Evolutionary conservation across 2,888 invertebrate species (phyloP).

Genomic region (Lottia gigantea): DNA sequence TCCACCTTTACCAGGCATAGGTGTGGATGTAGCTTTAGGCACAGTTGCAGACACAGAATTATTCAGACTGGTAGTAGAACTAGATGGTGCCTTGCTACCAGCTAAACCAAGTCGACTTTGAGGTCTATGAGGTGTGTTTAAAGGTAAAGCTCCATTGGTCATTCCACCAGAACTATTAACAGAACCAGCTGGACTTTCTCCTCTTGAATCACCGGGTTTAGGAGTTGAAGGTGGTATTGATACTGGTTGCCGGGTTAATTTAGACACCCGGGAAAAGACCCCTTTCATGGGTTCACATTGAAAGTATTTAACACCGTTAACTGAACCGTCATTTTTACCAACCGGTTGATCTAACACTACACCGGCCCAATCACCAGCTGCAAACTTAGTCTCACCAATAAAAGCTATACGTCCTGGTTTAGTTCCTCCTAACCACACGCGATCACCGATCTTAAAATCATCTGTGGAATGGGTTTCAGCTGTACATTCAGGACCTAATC

Average conservation of each 20-base stretch:
- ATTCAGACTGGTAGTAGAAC: constrained; percentile 38
- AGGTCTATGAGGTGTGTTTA: constrained; percentile 24
- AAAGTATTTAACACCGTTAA: constrained; percentile 67
- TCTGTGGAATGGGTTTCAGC: constrained; percentile 71
- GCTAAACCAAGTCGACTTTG: constrained; percentile 37
- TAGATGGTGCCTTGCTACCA: constrained; percentile 30
- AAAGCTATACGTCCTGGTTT: constrained; percentile 67
- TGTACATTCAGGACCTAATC: constrained; percentile 49
- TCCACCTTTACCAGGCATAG: constrained; percentile 29
- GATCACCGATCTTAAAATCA: constrained; percentile 94
- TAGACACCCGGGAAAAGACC: constrained; percentile 74
- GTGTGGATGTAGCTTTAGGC: constrained; percentile 30
- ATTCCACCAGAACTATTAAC: constrained; percentile 29
- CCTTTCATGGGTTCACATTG: constrained; percentile 66
- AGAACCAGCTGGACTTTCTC: constrained; percentile 24
- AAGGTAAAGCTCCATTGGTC: constrained; percentile 11
- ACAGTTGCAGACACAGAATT: constrained; percentile 18
- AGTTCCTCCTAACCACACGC: constrained; percentile 78
- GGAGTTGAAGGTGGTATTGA: constrained; percentile 27
- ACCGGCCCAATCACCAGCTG: constrained; percentile 68
- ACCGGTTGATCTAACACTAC: constrained; percentile 65
- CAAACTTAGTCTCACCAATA: constrained; percentile 68
- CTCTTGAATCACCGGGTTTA: constrained; percentile 9
- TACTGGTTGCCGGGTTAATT: constrained; percentile 72
- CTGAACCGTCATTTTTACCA: constrained; percentile 69